Evolutionary conservation across 2,888 invertebrate genomes (phyloP), one percentile per base, ranked within the genome.

Genomic region (Boloria selene): DNA sequence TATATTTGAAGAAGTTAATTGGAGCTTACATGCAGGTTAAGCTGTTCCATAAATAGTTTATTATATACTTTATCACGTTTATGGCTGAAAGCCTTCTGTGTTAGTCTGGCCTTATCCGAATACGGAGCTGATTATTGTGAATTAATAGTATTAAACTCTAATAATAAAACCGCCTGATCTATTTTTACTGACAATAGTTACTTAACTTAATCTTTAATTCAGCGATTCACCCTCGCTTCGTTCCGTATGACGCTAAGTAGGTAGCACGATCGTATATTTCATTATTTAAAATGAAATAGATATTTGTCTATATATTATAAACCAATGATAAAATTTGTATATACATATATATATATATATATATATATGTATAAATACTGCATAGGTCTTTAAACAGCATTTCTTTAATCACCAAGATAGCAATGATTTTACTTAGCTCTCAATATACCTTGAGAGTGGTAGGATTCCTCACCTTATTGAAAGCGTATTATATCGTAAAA

Each of bases 1-100:
- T 85, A 87, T 86, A 87, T 87, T 82, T 83, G 77, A 77, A 71
- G 77, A 74, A 75, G 79, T 82, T 85, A 85, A 87, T 85, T 83
- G 79, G 81, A 75, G 78, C 76, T 77, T 73, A 75, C 77, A 70
- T 69, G 64, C 61, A 61, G 70, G 49, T 64, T 71, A 73, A 74
- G 69, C 66, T 68, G 62, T 70, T 70, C 70, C 69, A 71, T 75
- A 79, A 75, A 77, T 73, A 73, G 72, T 74, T 75, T 75, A 75
- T 72, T 70, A 62, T 73, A 63, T 70, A 55, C 65, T 70, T 71
- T 73, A 72, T 70, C 69, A 61, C 65, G 54, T 67, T 68, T 68
- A 71, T 69, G 63, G 61, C 70, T 52, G 44, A 54, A 42, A 65
- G 50, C 55, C 62, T 60, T 65, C 22, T 60, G 55, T 31, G 55